A percentile compares a stretch with the other conserved stretches of the same genome.
Conservation (phyloP, 2,797 vertebrate genomes). For the Borostomias antarcticus region DNA sequence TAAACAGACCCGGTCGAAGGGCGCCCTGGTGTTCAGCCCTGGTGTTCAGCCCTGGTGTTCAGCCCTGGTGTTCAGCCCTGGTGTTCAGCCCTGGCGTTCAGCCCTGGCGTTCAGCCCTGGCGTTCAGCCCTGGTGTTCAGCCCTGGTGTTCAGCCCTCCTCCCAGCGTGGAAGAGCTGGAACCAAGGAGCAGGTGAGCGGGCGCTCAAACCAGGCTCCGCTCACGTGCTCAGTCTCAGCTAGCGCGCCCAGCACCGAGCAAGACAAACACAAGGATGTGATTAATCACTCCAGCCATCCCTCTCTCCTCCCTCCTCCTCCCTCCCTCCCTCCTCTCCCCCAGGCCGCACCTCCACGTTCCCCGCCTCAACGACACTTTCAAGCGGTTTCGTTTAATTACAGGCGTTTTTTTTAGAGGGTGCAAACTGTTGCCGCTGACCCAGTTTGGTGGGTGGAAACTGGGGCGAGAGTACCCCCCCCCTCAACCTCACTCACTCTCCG, state of each 20-base stretch:
- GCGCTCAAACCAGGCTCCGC: constrained; percentile 66
- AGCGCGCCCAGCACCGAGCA: constrained; percentile 41
- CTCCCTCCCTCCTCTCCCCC: constrained; percentile 31
- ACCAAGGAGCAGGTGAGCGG: constrained; percentile 27
- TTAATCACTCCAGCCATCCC: constrained; percentile 58
- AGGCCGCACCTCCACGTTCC: constrained; percentile 39
- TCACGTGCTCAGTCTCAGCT: constrained; percentile 52
- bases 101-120: too few species aligned
- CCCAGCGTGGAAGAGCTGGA: constrained; percentile 7
- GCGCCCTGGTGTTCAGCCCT: too few species aligned
- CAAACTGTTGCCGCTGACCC: constrained; percentile 70
- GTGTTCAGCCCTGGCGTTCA: too few species aligned
- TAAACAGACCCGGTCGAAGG: too few species aligned
- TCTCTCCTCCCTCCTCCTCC: background rate
- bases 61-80: too few species aligned
- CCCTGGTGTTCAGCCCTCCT: too few species aligned
- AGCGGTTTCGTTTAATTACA: constrained; percentile 74
- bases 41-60: too few species aligned
- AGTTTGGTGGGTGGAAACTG: constrained; percentile 73
- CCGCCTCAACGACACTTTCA: constrained; percentile 55
- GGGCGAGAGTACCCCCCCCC: constrained; percentile 45
- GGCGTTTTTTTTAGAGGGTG: constrained; percentile 62
- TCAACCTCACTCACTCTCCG: constrained; percentile 49
- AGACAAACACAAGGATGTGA: constrained; percentile 67
- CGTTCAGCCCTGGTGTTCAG: too few species aligned